Conservation (phyloP, 92 coral and sea anemone genomes). For the Epizoanthus stellaris region DNA sequence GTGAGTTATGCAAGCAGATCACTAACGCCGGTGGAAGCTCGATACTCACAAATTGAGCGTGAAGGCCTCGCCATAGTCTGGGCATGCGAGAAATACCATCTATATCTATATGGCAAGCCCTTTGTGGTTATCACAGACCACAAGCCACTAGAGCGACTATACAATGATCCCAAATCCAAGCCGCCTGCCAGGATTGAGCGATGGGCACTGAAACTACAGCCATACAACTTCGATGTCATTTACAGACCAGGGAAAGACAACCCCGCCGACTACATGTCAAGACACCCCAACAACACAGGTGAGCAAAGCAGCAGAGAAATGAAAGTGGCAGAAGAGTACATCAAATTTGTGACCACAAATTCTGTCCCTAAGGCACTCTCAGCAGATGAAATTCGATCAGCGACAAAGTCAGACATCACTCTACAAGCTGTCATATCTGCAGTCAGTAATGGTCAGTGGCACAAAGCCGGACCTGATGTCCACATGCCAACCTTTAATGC, state of each 20-base stretch:
- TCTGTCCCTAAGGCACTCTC: conserved; percentile 22
- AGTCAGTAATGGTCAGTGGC: conserved; percentile 16
- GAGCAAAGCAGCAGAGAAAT: conserved; percentile 43
- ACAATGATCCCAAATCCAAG: conserved; percentile 47
- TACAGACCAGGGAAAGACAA: conserved; percentile 38
- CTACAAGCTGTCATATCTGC: conserved; percentile 21
- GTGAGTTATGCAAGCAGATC: not conserved
- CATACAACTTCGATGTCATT: conserved; percentile 44
- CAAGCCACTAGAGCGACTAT: conserved; percentile 64
- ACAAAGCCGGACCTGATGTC: not conserved
- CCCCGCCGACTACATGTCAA: conserved; percentile 40
- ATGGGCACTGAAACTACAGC: conserved; percentile 61
- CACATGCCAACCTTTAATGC: not conserved
- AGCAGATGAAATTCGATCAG: not conserved
- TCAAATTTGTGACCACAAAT: not conserved
- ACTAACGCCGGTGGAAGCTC: not conserved
- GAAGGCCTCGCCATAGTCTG: conserved; percentile 49
- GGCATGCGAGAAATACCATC: conserved; percentile 54
- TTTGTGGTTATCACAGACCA: conserved; percentile 58
- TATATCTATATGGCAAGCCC: conserved; percentile 60
- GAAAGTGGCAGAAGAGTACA: conserved; percentile 62
- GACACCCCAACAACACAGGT: conserved; percentile 47
- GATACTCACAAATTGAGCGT: not conserved
- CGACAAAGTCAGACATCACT: conserved; percentile 7
- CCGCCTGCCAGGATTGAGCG: conserved; percentile 49